Percentiles rank a stretch among this genome's conserved stretches.
Conservation (phyloP, 2,888 invertebrate genomes). For the Clunio marinus region DNA sequence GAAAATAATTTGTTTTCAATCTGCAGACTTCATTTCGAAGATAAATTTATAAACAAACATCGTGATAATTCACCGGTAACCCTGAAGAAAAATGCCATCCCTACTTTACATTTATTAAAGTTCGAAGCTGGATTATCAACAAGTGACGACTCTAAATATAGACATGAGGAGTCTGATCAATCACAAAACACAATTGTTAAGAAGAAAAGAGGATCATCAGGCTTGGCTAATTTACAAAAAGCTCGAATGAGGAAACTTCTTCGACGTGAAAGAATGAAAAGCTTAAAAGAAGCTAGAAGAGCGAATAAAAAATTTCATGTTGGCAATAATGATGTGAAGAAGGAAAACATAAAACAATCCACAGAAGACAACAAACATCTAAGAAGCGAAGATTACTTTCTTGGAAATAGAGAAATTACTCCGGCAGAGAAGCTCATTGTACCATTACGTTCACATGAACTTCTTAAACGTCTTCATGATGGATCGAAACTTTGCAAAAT, state of each 20-base stretch:
- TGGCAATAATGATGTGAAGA: no score
- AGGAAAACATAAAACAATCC: neutral
- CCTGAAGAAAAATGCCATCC: no score
- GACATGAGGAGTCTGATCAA: no score
- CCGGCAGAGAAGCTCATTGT: neutral
- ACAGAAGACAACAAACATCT: neutral
- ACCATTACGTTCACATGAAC: neutral
- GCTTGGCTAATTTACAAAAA: conserved; percentile 9
- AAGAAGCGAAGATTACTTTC: conserved; percentile 15
- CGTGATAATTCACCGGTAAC: no score
- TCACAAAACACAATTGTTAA: neutral
- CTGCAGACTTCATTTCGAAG: no score
- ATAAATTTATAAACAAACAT: no score
- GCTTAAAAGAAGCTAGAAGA: neutral
- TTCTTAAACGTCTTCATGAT: conserved; percentile 7
- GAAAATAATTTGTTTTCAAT: no score
- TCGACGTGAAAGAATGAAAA: conserved; percentile 9
- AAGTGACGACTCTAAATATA: no score
- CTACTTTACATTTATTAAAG: no score
- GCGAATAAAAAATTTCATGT: no score
- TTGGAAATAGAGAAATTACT: neutral
- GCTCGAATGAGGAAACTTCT: conserved; percentile 9
- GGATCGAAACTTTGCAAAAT: neutral
- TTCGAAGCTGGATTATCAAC: no score
- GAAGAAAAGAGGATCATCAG: conserved; percentile 20